These are phyloP conservation scores for Aulostomus chinensis DNA, from an alignment of 2,797 vertebrate genomes.

Conservation along the genomic window DNA sequence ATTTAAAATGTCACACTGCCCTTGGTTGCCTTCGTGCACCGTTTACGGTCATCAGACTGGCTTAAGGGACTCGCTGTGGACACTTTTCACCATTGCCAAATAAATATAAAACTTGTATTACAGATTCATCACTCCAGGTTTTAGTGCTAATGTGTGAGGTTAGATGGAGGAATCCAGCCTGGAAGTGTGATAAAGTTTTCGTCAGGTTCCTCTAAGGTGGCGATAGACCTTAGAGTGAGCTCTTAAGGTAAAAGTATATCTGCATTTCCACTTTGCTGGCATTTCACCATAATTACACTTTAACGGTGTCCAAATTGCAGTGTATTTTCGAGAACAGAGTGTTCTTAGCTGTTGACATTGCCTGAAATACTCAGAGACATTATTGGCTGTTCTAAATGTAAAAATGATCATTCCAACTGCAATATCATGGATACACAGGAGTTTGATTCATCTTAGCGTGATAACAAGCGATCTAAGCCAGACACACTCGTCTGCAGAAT, in stretches of 20 bases:
- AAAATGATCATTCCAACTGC: too few species aligned
- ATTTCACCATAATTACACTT: slow-evolving; percentile 23
- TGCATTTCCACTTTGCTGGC: slow-evolving; percentile 18
- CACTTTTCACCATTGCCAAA: slow-evolving; percentile 33
- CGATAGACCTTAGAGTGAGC: slow-evolving; percentile 19
- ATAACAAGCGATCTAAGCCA: too few species aligned
- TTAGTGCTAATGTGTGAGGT: too few species aligned
- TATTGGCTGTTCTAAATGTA: too few species aligned
- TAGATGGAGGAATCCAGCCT: slow-evolving; percentile 30
- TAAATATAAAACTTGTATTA: slow-evolving; percentile 36
- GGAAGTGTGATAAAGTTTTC: slow-evolving; percentile 24
- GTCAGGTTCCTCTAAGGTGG: slow-evolving; percentile 25
- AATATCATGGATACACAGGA: too few species aligned
- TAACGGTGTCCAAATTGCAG: slow-evolving; percentile 6
- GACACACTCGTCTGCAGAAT: too few species aligned
- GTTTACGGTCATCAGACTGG: slow-evolving; percentile 27
- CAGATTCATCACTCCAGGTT: slow-evolving; percentile 11
- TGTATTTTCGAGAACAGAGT: too few species aligned
- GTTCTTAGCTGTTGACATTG: too few species aligned
- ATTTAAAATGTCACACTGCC: slow-evolving; percentile 48
- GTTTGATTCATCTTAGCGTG: too few species aligned
- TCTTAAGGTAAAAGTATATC: slow-evolving; percentile 29
- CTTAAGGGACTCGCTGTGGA: slow-evolving; percentile 26
- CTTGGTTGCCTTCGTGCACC: slow-evolving; percentile 28
- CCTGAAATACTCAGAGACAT: too few species aligned